Percentiles rank a stretch among this genome's conserved stretches.
These are phyloP conservation scores for Rhinogobio ventralis DNA, from an alignment of 2,797 vertebrate genomes.

Conservation along the genomic window DNA sequence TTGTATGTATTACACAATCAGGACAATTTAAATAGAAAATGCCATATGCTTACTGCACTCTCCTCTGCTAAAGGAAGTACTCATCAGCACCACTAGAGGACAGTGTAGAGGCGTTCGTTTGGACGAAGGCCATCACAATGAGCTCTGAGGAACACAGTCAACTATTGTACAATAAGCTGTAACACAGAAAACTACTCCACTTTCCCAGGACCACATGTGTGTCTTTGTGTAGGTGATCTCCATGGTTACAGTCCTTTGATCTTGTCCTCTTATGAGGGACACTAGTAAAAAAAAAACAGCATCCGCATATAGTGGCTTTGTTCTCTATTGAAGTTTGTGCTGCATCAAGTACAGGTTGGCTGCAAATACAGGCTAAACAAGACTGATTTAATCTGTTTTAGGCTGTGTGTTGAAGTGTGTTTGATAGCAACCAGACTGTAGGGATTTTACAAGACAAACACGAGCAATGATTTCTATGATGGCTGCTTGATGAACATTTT, in stretches of 20 bases:
- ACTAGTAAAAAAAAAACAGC: conserved; percentile 46
- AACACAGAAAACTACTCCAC: conserved; percentile 24
- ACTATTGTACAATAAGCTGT: conserved; percentile 23
- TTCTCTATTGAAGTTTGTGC: not conserved
- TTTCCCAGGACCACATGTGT: conserved; percentile 29
- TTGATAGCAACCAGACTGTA: conserved; percentile 18
- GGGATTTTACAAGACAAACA: not conserved
- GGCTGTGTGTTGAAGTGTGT: not conserved
- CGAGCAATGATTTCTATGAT: not conserved
- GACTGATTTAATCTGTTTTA: not conserved
- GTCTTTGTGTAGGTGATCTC: conserved; percentile 51
- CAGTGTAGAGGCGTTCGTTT: conserved; percentile 4
- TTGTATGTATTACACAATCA: not conserved
- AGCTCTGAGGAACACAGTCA: not conserved
- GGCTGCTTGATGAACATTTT: not conserved
- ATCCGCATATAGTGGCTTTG: conserved; percentile 22
- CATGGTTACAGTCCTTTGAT: conserved; percentile 59
- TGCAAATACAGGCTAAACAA: not conserved
- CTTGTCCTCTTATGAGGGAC: conserved; percentile 45
- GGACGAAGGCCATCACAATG: not conserved
- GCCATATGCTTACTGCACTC: not conserved
- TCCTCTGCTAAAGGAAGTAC: not conserved
- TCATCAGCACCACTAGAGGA: not conserved
- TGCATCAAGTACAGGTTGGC: not conserved
- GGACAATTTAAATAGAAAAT: not conserved